phyloP scores from a whole-genome alignment of 2,797 vertebrate genomes.

The Sebastes dallii region DNA sequence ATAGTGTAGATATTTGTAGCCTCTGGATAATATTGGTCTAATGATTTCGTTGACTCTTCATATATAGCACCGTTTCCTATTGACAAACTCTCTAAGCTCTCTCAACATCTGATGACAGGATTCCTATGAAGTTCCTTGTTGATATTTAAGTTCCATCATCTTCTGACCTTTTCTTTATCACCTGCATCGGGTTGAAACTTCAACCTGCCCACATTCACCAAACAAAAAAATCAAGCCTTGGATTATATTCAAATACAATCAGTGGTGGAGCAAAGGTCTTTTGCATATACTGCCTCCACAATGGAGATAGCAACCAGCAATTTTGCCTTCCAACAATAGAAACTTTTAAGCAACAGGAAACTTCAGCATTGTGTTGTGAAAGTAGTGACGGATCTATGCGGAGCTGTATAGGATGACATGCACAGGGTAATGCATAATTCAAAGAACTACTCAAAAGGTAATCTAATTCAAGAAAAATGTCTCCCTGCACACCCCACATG shows the following conservation, averaged over 20 bases:
- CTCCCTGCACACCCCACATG: conserved; percentile 22
- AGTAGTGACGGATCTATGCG: conserved; percentile 8
- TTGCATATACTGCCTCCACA: neutral
- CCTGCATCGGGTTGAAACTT: neutral
- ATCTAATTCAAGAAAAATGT: conserved; percentile 39
- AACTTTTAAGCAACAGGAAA: conserved; percentile 26
- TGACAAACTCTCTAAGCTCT: neutral
- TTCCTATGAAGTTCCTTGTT: neutral
- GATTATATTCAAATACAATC: neutral
- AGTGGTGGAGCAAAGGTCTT: neutral
- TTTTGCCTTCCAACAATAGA: conserved; percentile 7
- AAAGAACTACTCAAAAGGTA: conserved; percentile 36
- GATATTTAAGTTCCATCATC: neutral
- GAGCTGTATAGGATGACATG: neutral
- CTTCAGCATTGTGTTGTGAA: neutral
- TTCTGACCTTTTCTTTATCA: neutral
- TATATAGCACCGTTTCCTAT: neutral
- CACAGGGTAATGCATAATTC: conserved; percentile 52
- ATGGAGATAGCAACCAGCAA: neutral
- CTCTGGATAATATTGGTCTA: neutral
- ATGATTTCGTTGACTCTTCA: neutral
- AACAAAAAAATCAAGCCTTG: neutral
- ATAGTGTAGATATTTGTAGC: neutral
- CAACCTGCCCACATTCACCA: neutral
- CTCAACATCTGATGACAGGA: neutral